Evolutionary conservation across 2,797 vertebrate genomes (phyloP).

Genomic region (Aulostomus chinensis): DNA sequence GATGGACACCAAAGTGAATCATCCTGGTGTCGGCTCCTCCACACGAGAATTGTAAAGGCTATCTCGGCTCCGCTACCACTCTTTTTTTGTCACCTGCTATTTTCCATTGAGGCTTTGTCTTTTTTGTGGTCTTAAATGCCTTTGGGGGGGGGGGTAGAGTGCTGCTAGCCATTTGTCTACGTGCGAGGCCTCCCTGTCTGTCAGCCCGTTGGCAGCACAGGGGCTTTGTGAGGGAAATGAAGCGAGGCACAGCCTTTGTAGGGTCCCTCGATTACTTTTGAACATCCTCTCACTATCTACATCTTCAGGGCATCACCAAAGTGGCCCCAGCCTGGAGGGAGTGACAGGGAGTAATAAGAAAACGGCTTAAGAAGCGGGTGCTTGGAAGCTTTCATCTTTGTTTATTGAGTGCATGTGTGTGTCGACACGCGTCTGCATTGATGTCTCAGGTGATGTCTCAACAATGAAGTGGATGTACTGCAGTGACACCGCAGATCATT

Average conservation of each 20-base stretch:
- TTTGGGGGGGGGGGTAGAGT: constrained; percentile 21
- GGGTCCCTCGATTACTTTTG: constrained; percentile 57
- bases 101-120: constrained; percentile 35
- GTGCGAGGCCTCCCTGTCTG: constrained; percentile 40
- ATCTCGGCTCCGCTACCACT: constrained; percentile 26
- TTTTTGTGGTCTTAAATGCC: constrained; percentile 55
- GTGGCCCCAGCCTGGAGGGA: constrained; percentile 50
- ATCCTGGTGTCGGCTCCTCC: constrained; percentile 45
- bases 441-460: constrained; percentile 61
- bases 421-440: too few species aligned
- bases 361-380: constrained; percentile 55
- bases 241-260: constrained; percentile 32
- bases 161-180: constrained; percentile 26
- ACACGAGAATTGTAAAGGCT: constrained; percentile 70
- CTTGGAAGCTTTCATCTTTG: constrained; percentile 48
- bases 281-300: constrained; percentile 48
- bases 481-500: constrained; percentile 57
- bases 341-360: constrained; percentile 61
- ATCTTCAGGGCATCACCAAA: constrained; percentile 65
- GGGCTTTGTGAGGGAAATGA: constrained; percentile 56
- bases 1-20: constrained; percentile 64
- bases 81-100: constrained; percentile 39
- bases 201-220: constrained; percentile 48
- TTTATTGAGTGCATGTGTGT: constrained; percentile 31
- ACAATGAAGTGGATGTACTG: constrained; percentile 63